Base-by-base conservation (phyloP, 2,113 vertebrate genomes). In the Rhinichthys klamathensis region DNA sequence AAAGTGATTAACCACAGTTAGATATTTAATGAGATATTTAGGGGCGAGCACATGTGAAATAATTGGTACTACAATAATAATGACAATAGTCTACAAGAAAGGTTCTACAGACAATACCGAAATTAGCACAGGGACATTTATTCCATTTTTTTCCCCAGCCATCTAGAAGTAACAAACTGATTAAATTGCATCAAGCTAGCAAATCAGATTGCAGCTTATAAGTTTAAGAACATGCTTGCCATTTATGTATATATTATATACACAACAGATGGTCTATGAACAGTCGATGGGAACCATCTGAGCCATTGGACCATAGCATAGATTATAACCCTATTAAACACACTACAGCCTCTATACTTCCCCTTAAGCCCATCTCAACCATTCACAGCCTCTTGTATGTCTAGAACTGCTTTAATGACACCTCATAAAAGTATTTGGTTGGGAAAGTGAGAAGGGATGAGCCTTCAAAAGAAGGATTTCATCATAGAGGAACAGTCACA, bases 391-490 rank as follows among this genome's bases (percentile, higher is more conserved):
- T 16, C 18, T 30, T 23, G 23, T 18, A 61, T 79, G 77, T 61
- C 54, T 79, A 25, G 0, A n/a, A 3, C 21, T 25, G n/a, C 21
- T n/a, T 60, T 61, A 15, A 80, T 44, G 58, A 44, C 77, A 80
- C n/a, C 32, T 61, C 77, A 16, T 61, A 16, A 63, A 27, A n/a
- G 56, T 10, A 80, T 63, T 16, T 61, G 35, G 54, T 41, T n/a
- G 12, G 23, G 12, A 8, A 41, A 79, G 35, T 60, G 15, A 80
- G 35, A n/a, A 38, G 21, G 32, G 23, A 21, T 63, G 58, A 18
- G 12, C 3, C 32, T 80, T 41, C 38, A 61, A 80, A 79, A 41
- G 25, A 79, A 44, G 58, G 32, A 78, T 38, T 78, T 78, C 2
- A 58, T 56, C 30, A 15, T 44, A 27, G 72, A n/a, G 51, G 30